These are phyloP conservation scores for sheep (Ovis aries) DNA, from an alignment of 2,113 vertebrate species.

Conservation along the genomic window ARS-UI_Ramb_v3.0 NC_056054.1:163492501-163493000, in stretches of 20 bases:
- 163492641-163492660: neutral
- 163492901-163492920: neutral
- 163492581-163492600: neutral
- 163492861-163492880: neutral
- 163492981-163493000: neutral
- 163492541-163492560: neutral
- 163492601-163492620: neutral
- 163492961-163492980: neutral
- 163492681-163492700: neutral
- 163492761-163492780: neutral
- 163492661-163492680: neutral
- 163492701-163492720: neutral
- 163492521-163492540: neutral
- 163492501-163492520: neutral
- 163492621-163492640: neutral
- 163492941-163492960: neutral
- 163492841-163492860: neutral
- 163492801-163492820: neutral
- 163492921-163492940: neutral
- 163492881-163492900: neutral
- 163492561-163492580: neutral
- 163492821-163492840: neutral
- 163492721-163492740: neutral
- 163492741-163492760: rapidly evolving
- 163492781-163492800: neutral